These are phyloP conservation scores for Tragulus kanchil DNA, from an alignment of 2,113 vertebrate genomes.

Conservation along the genomic window DNA sequence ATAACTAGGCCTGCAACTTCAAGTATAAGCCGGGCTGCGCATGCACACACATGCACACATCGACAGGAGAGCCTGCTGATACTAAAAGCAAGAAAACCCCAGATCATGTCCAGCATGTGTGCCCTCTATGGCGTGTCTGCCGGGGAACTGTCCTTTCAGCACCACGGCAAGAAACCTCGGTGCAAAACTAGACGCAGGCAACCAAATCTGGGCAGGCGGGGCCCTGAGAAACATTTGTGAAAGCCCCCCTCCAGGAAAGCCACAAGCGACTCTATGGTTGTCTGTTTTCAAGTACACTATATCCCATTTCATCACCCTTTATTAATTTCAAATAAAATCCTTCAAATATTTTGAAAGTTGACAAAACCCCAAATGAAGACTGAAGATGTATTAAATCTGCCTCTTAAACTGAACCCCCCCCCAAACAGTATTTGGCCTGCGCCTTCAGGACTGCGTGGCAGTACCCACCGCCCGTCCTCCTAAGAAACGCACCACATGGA, in stretches of 20 bases:
- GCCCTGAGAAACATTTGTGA: neutral
- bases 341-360: slow-evolving; percentile 47
- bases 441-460: slow-evolving; percentile 33
- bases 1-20: slow-evolving; percentile 71
- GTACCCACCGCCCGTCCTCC: neutral
- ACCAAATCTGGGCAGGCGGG: neutral
- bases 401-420: slow-evolving; percentile 11
- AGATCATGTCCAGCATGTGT: neutral
- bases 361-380: slow-evolving; percentile 62
- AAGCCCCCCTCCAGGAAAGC: neutral
- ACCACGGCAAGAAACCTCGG: slow-evolving; percentile 46
- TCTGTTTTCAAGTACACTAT: slow-evolving; percentile 14
- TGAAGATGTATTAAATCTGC: neutral
- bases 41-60: neutral
- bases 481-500: slow-evolving; percentile 47
- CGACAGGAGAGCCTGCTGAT: slow-evolving; percentile 42
- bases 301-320: slow-evolving; percentile 1
- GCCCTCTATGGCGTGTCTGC: neutral
- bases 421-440: slow-evolving; percentile 33
- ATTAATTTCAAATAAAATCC: slow-evolving; percentile 51
- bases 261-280: neutral
- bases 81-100: slow-evolving; percentile 21
- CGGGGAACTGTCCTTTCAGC: slow-evolving; percentile 82
- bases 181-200: neutral
- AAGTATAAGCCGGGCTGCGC: slow-evolving; percentile 59